Evolutionary conservation across 2,113 vertebrate genomes (phyloP).

Genomic region (Vombatus ursinus): DNA sequence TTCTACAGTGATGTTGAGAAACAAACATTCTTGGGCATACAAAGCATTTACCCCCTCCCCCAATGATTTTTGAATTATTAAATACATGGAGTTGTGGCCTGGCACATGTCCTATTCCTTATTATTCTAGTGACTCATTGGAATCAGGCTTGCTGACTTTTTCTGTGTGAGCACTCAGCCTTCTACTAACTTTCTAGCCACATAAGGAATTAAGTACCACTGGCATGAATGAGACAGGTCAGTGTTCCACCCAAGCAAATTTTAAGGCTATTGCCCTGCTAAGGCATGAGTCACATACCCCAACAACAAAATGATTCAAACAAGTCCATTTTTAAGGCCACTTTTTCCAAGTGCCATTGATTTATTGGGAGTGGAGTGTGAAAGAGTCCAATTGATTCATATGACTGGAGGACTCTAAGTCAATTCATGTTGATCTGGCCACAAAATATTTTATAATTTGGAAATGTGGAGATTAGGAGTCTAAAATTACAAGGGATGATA

Average conservation of each 20-base stretch:
- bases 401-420: background rate
- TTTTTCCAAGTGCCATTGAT: background rate
- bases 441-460: background rate
- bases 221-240: background rate
- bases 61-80: background rate
- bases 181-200: background rate
- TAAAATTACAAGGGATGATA: background rate
- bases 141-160: background rate
- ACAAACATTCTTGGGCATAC: background rate
- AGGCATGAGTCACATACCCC: background rate
- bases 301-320: background rate
- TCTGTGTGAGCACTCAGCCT: background rate
- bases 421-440: background rate
- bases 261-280: background rate
- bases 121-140: slow-evolving; percentile 12
- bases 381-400: background rate
- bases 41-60: background rate
- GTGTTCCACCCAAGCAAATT: background rate
- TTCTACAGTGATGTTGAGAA: background rate
- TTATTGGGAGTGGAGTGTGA: slow-evolving; percentile 18
- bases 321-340: background rate
- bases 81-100: background rate
- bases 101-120: background rate
- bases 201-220: background rate
- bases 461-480: background rate